phyloP scores from a whole-genome alignment of 2,888 invertebrate genomes.

The Drosophila robusta region DNA sequence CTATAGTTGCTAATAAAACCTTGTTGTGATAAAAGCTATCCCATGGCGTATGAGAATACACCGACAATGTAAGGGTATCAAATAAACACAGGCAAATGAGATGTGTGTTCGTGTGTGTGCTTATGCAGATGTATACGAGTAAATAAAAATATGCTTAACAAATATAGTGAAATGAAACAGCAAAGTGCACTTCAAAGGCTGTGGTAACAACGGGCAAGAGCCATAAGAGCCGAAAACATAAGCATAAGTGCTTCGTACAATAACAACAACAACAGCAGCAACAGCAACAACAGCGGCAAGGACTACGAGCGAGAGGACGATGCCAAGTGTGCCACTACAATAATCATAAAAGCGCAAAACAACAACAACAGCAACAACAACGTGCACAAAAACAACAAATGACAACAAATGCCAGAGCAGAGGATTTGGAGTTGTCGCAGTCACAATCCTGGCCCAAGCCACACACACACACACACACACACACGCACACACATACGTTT shows the following conservation, averaged over 20 bases:
- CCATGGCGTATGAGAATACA: no score
- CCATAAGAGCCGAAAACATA: slow-evolving; percentile 70
- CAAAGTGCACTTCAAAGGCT: slow-evolving; percentile 80
- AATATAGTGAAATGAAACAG: slow-evolving; percentile 80
- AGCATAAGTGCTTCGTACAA: slow-evolving; percentile 65
- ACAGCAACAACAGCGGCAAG: slow-evolving; percentile 26
- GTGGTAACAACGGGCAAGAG: slow-evolving; percentile 54
- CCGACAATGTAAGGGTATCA: slow-evolving; percentile 4
- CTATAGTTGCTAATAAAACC: no score
- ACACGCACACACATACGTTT: background rate
- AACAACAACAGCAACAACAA: slow-evolving; percentile 52
- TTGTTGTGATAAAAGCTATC: background rate
- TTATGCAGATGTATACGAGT: slow-evolving; percentile 31
- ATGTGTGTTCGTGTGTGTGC: slow-evolving; percentile 22
- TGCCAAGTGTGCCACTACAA: slow-evolving; percentile 69
- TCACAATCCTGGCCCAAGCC: slow-evolving; percentile 25
- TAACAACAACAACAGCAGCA: slow-evolving; percentile 37
- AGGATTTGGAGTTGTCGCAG: slow-evolving; percentile 59
- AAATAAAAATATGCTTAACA: slow-evolving; percentile 73
- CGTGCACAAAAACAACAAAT: slow-evolving; percentile 34
- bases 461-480: slow-evolving; percentile 1
- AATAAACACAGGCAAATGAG: slow-evolving; percentile 5
- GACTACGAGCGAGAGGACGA: slow-evolving; percentile 25
- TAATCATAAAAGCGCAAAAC: slow-evolving; percentile 78
- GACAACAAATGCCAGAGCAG: slow-evolving; percentile 55